These are phyloP conservation scores for Geococcyx californianus DNA, from an alignment of 2,113 vertebrate species.

Conservation along the genomic window DNA sequence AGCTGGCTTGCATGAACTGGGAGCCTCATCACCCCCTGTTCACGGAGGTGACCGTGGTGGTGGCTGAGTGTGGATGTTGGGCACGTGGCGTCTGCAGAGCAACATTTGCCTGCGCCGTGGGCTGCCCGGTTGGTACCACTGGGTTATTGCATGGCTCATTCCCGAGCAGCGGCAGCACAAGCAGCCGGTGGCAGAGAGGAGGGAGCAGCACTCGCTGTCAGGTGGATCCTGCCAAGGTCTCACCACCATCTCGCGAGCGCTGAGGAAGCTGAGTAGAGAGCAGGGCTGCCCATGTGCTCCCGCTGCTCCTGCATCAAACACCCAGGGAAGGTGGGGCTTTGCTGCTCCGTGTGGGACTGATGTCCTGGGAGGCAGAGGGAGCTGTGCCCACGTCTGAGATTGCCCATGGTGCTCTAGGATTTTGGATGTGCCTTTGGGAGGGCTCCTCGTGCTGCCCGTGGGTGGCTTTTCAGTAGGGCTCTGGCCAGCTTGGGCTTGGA, in stretches of 20 bases:
- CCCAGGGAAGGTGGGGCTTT: rapidly evolving
- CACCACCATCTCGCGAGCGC: background rate
- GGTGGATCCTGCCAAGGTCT: background rate
- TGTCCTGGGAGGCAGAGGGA: background rate
- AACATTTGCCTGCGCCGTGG: rapidly evolving
- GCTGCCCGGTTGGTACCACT: rapidly evolving
- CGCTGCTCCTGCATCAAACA: rapidly evolving
- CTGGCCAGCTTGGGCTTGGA: no score
- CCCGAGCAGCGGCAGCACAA: rapidly evolving
- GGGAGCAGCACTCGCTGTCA: background rate
- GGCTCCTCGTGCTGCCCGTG: rapidly evolving
- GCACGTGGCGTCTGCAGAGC: background rate
- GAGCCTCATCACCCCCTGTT: rapidly evolving
- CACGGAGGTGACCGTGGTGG: rapidly evolving
- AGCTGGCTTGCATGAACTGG: background rate
- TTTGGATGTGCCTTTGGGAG: background rate
- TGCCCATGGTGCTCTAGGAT: rapidly evolving
- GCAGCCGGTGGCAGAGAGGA: background rate
- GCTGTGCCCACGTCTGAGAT: background rate
- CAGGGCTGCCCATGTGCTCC: background rate
- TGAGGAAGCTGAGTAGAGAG: background rate
- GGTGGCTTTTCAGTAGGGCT: background rate
- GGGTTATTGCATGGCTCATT: background rate
- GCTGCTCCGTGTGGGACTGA: rapidly evolving
- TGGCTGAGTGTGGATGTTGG: rapidly evolving